A percentile compares a stretch with the other conserved stretches of the same genome.
Evolutionary conservation across 2,113 vertebrate genomes (phyloP).

Genomic region (Rallus limicola): DNA sequence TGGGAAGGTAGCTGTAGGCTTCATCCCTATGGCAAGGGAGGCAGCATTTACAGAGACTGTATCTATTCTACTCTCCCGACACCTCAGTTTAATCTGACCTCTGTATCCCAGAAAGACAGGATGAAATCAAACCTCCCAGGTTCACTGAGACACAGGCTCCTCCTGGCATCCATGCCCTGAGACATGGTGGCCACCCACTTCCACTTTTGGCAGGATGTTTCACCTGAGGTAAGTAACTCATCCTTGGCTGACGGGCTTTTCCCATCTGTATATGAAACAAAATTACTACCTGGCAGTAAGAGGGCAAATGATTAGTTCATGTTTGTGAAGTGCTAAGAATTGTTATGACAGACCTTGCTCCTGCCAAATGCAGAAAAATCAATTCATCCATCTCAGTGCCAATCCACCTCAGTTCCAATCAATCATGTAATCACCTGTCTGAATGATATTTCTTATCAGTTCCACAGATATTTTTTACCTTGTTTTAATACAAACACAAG

Average conservation of each 20-base stretch:
- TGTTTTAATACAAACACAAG: not conserved
- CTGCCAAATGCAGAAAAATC: conserved; percentile 35
- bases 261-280: not conserved
- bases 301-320: not conserved
- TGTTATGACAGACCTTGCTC: not conserved
- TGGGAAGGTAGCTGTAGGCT: not conserved
- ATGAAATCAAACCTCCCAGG: not conserved
- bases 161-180: not conserved
- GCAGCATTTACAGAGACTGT: not conserved
- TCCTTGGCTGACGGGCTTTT: not conserved
- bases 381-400: conserved; percentile 17
- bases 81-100: not conserved
- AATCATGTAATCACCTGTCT: not conserved
- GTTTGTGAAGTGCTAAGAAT: conserved; percentile 3
- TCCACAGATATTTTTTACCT: not conserved
- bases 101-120: not conserved
- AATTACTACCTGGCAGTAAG: not conserved
- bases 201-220: not conserved
- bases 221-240: not conserved
- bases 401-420: not conserved
- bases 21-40: not conserved
- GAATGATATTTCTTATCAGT: not conserved
- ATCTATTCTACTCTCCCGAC: not conserved
- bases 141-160: not conserved
- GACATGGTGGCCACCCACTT: not conserved